Evolutionary conservation across 2,888 invertebrate species (phyloP).

Genomic region (Limenitis camilla): DNA sequence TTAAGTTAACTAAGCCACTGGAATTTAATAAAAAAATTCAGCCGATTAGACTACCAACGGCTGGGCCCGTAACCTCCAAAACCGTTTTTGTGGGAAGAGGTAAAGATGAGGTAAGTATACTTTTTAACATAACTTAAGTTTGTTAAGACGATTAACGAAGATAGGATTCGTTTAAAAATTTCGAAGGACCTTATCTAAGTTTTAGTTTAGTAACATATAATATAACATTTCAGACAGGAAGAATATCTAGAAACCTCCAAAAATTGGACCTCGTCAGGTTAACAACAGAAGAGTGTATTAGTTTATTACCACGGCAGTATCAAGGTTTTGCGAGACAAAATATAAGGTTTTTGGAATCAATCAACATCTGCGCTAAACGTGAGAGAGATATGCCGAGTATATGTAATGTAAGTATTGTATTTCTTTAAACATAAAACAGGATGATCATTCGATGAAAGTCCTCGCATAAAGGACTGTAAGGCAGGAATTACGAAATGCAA

Average conservation of each 20-base stretch:
- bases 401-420: slow-evolving; percentile 11
- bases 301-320: slow-evolving; percentile 6
- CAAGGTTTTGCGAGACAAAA: neutral
- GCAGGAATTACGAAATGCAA: too few species aligned
- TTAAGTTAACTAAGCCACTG: slow-evolving; percentile 16
- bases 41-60: slow-evolving; percentile 17
- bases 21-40: slow-evolving; percentile 19
- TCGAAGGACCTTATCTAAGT: too few species aligned
- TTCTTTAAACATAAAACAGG: neutral
- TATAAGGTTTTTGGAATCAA: slow-evolving; percentile 5
- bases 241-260: slow-evolving; percentile 6
- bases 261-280: slow-evolving; percentile 19
- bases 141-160: too few species aligned
- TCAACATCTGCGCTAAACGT: slow-evolving; percentile 14
- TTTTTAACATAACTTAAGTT: too few species aligned
- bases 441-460: neutral
- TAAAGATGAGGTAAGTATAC: slow-evolving; percentile 20
- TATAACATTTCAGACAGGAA: slow-evolving; percentile 13
- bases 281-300: slow-evolving; percentile 17
- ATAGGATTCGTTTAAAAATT: too few species aligned
- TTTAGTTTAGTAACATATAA: neutral
- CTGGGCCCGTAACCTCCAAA: neutral
- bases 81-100: slow-evolving; percentile 20
- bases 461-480: too few species aligned
- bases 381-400: slow-evolving; percentile 6